These are phyloP conservation scores for Pomatorhinus ruficollis DNA, from an alignment of 2,113 vertebrate species.

Conservation along the genomic window DNA sequence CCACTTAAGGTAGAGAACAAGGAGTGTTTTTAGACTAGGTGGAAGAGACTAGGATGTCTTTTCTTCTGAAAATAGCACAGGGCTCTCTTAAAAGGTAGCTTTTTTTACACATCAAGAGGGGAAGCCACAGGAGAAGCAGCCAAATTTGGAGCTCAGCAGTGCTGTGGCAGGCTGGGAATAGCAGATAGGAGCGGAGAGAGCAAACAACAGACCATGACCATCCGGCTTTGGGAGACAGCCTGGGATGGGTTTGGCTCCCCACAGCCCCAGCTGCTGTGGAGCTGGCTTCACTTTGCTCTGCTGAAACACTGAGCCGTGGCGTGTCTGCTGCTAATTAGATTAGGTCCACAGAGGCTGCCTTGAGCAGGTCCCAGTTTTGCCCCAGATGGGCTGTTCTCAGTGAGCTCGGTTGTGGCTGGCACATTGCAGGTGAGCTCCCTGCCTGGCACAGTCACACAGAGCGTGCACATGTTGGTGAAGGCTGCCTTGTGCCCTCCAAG, in stretches of 20 bases:
- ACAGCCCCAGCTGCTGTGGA: neutral
- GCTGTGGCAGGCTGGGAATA: neutral
- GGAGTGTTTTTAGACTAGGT: neutral
- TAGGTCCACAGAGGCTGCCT: neutral
- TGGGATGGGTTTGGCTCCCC: neutral
- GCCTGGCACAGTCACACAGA: neutral
- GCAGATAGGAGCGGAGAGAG: neutral
- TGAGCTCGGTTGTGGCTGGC: fast-evolving
- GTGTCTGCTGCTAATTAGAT: neutral
- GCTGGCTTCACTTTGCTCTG: neutral
- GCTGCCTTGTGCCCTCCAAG: neutral
- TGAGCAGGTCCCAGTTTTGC: neutral
- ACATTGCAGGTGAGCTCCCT: neutral
- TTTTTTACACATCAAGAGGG: neutral
- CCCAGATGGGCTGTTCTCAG: neutral
- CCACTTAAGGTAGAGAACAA: neutral
- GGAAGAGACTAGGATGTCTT: neutral
- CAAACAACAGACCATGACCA: neutral
- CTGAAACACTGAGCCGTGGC: neutral
- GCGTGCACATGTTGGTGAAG: fast-evolving
- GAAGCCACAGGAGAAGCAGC: neutral
- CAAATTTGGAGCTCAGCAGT: neutral
- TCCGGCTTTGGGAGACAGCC: neutral
- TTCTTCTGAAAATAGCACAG: neutral
- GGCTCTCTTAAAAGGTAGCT: neutral